phyloP scores from a whole-genome alignment of 2,888 invertebrate genomes.

The Amaurobius ferox region DNA sequence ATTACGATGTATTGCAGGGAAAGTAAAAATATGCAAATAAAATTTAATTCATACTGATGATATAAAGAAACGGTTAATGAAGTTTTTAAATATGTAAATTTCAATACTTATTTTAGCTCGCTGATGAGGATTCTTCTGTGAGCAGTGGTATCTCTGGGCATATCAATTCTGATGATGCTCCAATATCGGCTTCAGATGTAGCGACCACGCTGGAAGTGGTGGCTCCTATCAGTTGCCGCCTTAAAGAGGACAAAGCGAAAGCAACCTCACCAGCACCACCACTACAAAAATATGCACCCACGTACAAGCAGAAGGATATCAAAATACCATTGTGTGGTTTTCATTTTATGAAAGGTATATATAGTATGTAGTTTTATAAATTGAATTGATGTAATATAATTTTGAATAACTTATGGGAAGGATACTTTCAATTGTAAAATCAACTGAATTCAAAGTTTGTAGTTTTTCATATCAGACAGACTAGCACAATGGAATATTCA shows the following conservation, averaged over 20 bases:
- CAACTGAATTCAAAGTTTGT: too few species aligned
- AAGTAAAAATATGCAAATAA: too few species aligned
- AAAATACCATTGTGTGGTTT: constrained; percentile 26
- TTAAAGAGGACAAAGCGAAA: neutral
- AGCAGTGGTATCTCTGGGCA: constrained; percentile 65
- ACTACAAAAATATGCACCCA: neutral
- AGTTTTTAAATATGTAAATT: too few species aligned
- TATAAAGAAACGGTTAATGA: too few species aligned
- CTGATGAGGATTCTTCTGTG: constrained; percentile 64
- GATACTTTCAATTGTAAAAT: too few species aligned
- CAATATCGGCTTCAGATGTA: constrained; percentile 48
- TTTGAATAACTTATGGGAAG: too few species aligned
- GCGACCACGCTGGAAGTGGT: constrained; percentile 57
- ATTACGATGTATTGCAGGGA: too few species aligned
- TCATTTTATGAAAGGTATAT: constrained; percentile 43
- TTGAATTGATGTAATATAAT: too few species aligned
- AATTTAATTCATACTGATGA: too few species aligned
- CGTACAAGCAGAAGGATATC: constrained; percentile 18
- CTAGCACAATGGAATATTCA: too few species aligned
- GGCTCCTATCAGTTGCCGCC: neutral
- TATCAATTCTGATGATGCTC: constrained; percentile 74
- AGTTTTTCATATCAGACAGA: too few species aligned
- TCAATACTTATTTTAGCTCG: neutral
- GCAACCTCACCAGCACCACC: neutral
- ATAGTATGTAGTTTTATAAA: too few species aligned